These are phyloP conservation scores for Choloepus hoffmanni DNA, from an alignment of 2,113 vertebrate genomes.

Conservation along the genomic window DNA sequence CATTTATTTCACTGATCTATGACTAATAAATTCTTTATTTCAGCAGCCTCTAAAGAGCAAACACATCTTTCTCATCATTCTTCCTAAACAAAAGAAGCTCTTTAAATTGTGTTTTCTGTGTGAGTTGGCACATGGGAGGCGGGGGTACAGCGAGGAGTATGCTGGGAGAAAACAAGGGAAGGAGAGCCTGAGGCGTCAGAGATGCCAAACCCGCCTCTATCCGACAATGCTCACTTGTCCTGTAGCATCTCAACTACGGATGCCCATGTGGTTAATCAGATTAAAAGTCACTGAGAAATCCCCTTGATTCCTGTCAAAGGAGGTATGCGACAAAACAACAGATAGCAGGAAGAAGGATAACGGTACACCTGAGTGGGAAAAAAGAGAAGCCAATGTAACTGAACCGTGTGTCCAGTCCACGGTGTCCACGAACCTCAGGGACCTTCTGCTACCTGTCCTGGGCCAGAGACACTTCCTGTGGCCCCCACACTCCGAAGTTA, in stretches of 20 bases:
- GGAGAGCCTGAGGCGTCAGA: not conserved
- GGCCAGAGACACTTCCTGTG: not conserved
- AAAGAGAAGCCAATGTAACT: not conserved
- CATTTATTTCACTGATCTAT: constrained; percentile 5
- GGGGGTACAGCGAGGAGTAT: too few species aligned
- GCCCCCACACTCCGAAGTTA: not conserved
- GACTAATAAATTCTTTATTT: constrained; percentile 53
- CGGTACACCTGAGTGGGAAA: not conserved
- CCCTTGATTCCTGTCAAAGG: constrained; percentile 68
- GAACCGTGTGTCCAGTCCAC: fast-evolving
- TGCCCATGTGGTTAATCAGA: constrained; percentile 70
- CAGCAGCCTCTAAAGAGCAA: constrained; percentile 14
- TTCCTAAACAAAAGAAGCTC: constrained; percentile 34
- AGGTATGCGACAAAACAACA: constrained; percentile 19
- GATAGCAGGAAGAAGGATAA: not conserved
- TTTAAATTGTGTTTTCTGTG: constrained; percentile 10
- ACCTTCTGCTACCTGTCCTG: not conserved
- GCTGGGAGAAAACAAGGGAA: not conserved
- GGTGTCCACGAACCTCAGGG: not conserved
- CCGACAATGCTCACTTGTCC: constrained; percentile 21
- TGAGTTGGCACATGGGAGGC: not conserved
- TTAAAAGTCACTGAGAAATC: constrained; percentile 72
- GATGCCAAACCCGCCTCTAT: not conserved
- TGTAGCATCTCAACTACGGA: not conserved
- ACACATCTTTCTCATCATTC: constrained; percentile 19